phyloP scores from a whole-genome alignment of 2,797 vertebrate genomes.

The Hydrophis major region DNA sequence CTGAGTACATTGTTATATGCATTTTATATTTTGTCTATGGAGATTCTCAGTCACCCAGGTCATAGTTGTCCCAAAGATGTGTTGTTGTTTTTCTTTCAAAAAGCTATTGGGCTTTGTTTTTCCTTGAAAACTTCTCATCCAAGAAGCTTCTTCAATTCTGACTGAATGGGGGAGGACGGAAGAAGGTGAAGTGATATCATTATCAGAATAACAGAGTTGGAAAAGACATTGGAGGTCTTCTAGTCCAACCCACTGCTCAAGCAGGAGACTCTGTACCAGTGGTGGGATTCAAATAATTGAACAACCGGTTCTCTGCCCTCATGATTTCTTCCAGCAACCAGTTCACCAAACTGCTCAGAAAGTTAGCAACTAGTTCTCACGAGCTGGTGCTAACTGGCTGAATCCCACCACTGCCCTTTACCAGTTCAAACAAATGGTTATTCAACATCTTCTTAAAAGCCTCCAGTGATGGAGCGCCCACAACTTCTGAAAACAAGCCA shows the following conservation, averaged over 20 bases:
- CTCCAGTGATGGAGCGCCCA: not conserved
- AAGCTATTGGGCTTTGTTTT: no score
- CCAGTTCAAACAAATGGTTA: not conserved
- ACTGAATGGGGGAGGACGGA: not conserved
- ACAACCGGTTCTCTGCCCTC: no score
- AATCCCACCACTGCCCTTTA: no score
- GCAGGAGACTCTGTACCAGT: not conserved
- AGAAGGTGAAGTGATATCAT: not conserved
- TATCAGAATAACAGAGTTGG: not conserved
- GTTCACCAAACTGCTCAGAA: no score
- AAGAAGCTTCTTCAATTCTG: no score
- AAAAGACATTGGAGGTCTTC: no score
- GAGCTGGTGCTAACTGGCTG: no score
- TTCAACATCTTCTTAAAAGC: not conserved
- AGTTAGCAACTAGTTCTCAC: no score
- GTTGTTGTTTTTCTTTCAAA: not conserved
- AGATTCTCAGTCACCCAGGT: not conserved
- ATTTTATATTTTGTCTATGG: not conserved
- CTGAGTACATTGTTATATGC: not conserved
- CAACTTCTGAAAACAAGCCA: not conserved
- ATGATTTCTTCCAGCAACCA: no score
- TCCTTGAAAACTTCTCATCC: no score
- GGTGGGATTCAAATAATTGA: no score
- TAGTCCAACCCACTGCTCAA: no score
- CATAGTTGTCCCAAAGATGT: not conserved